Evolutionary conservation across 1,140 invertebrate genomes (phyloP).

Genomic region (Drosophila cardini): DNA sequence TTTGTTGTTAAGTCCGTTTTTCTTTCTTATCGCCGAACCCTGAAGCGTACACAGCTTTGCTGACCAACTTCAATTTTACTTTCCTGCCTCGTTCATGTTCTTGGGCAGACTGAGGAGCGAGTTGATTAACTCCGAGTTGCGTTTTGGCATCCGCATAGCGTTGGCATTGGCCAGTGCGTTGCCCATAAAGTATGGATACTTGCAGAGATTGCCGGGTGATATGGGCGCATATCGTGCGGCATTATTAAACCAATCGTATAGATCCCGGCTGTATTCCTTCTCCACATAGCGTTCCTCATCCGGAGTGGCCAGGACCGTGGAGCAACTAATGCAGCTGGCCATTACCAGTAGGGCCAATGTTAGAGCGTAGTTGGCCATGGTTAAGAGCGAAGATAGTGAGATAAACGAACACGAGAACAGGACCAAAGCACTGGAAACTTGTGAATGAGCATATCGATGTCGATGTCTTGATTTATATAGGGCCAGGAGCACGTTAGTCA

Average conservation of each 20-base stretch:
- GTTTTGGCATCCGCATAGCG: conserved; percentile 85
- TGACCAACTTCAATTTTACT: conserved; percentile 68
- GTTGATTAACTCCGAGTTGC: conserved; percentile 91
- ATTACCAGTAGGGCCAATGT: conserved; percentile 39
- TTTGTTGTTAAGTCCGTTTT: conserved; percentile 16
- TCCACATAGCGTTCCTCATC: conserved; percentile 82
- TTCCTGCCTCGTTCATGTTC: conserved; percentile 89
- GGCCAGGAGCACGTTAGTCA: conserved; percentile 7
- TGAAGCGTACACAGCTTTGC: neutral
- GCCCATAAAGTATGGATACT: conserved; percentile 60
- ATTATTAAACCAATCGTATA: conserved; percentile 73
- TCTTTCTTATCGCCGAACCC: conserved; percentile 9
- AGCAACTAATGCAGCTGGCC: conserved; percentile 26
- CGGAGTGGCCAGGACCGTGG: conserved; percentile 57
- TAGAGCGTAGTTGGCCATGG: conserved; percentile 47
- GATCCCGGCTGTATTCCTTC: conserved; percentile 79
- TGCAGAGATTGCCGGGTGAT: conserved; percentile 51
- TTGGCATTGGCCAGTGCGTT: conserved; percentile 50
- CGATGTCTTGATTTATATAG: conserved; percentile 53
- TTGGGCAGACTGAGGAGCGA: conserved; percentile 89
- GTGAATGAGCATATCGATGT: conserved; percentile 53
- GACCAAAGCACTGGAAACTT: conserved; percentile 38
- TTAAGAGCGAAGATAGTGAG: neutral
- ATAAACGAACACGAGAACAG: conserved; percentile 14
- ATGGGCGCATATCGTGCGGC: conserved; percentile 51